Conservation (phyloP, 2,797 vertebrate species). For the Sorex maritimensis region DNA sequence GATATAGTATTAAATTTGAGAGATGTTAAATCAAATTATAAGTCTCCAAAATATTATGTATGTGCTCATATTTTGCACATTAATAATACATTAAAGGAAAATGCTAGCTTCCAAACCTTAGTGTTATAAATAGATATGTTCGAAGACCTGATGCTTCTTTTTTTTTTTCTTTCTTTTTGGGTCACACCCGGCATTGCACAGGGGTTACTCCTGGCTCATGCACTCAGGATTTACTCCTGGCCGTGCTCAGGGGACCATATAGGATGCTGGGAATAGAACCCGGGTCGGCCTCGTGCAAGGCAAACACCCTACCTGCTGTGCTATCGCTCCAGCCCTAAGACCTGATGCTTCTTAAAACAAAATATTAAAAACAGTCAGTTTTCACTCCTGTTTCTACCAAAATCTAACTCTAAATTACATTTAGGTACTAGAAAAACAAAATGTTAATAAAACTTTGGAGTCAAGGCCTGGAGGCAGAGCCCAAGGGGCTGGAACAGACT, state of each 20-base stretch:
- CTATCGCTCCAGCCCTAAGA: background rate
- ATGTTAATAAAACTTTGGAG: too few relatives aligned
- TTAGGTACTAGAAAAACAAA: background rate
- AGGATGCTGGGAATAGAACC: too few relatives aligned
- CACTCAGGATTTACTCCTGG: too few relatives aligned
- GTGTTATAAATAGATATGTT: background rate
- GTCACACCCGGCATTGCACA: too few relatives aligned
- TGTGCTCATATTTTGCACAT: background rate
- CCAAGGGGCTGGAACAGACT: too few relatives aligned
- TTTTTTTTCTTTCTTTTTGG: too few relatives aligned
- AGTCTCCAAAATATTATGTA: background rate
- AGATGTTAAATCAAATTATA: background rate
- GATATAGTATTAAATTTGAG: background rate
- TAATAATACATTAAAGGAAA: background rate
- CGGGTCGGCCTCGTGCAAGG: too few relatives aligned
- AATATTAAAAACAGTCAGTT: constrained; percentile 1
- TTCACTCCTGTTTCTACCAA: background rate
- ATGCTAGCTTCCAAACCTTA: constrained; percentile 35
- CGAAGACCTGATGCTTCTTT: background rate
- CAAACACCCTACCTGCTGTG: too few relatives aligned
- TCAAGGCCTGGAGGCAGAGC: too few relatives aligned
- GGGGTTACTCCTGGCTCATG: too few relatives aligned
- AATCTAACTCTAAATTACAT: constrained; percentile 41
- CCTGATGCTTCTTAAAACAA: constrained; percentile 47
- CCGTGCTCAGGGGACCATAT: too few relatives aligned